phyloP scores from a whole-genome alignment of 2,888 invertebrate species.

The Theodoxus fluviatilis region DNA sequence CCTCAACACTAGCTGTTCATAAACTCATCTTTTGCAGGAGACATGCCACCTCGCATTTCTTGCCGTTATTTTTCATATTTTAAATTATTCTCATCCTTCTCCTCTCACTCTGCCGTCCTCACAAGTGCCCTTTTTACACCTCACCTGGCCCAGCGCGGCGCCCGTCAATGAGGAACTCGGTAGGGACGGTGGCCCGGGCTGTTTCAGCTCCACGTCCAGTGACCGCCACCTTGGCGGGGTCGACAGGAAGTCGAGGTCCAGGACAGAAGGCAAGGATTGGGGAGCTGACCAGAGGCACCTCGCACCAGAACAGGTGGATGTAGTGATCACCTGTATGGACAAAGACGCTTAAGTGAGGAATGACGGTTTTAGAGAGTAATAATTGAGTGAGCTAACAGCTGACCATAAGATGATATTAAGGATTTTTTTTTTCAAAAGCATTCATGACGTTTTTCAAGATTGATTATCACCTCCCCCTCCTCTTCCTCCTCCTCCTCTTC shows the following conservation, averaged over 20 bases:
- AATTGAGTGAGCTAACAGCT: not conserved
- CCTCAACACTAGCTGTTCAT: not conserved
- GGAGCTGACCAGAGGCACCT: slow-evolving; percentile 77
- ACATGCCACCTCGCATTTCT: no score
- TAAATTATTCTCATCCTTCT: not conserved
- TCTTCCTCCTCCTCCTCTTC: no score
- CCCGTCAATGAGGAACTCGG: slow-evolving; percentile 92
- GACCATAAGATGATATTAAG: not conserved
- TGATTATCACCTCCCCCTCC: no score
- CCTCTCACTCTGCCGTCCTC: not conserved
- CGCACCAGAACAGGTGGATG: slow-evolving; percentile 80
- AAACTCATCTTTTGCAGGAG: no score
- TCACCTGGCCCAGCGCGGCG: slow-evolving; percentile 75
- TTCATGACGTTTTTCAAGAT: no score
- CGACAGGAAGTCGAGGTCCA: slow-evolving; percentile 51
- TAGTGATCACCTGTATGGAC: slow-evolving; percentile 74
- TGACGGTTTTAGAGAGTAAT: not conserved
- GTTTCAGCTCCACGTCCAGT: slow-evolving; percentile 88
- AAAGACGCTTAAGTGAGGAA: not conserved
- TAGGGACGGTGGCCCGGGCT: slow-evolving; percentile 88
- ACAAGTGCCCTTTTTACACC: not conserved
- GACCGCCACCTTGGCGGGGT: slow-evolving; percentile 67
- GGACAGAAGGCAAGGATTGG: slow-evolving; percentile 71
- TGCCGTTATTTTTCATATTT: no score
- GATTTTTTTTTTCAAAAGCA: no score